Conservation (phyloP, 2,113 vertebrate genomes). For the Anarhynchus alexandrinus region DNA sequence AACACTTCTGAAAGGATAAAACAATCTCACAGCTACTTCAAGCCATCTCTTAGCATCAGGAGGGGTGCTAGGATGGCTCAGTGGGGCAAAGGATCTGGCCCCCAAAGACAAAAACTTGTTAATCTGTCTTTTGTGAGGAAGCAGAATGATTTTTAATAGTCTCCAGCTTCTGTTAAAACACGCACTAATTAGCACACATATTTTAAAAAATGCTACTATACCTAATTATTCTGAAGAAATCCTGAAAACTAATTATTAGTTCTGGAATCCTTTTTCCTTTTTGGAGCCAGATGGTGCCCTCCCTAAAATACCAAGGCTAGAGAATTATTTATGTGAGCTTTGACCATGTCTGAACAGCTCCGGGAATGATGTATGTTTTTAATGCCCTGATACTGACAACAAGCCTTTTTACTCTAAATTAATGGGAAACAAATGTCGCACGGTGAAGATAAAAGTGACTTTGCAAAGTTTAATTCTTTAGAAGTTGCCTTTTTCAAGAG, state of each 20-base stretch:
- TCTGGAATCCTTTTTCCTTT: neutral
- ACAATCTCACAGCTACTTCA: neutral
- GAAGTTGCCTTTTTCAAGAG: neutral
- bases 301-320: constrained; percentile 25
- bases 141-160: neutral
- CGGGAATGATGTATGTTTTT: constrained; percentile 43
- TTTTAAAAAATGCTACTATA: neutral
- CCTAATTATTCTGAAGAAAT: neutral
- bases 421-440: constrained; percentile 23
- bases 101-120: neutral
- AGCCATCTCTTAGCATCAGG: neutral
- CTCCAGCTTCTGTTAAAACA: neutral
- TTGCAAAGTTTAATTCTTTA: constrained; percentile 16
- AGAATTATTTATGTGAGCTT: constrained; percentile 50
- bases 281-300: constrained; percentile 40
- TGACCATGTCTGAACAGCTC: constrained; percentile 34
- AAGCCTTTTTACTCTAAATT: constrained; percentile 42
- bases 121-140: neutral
- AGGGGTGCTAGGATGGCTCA: neutral
- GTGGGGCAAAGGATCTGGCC: neutral
- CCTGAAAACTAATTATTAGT: constrained; percentile 19
- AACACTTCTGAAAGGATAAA: neutral
- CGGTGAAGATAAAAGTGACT: constrained; percentile 45
- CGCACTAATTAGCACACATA: neutral
- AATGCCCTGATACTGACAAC: constrained; percentile 40